Evolutionary conservation across 2,888 invertebrate species (phyloP).

Genomic region (Hydraecia micacea): DNA sequence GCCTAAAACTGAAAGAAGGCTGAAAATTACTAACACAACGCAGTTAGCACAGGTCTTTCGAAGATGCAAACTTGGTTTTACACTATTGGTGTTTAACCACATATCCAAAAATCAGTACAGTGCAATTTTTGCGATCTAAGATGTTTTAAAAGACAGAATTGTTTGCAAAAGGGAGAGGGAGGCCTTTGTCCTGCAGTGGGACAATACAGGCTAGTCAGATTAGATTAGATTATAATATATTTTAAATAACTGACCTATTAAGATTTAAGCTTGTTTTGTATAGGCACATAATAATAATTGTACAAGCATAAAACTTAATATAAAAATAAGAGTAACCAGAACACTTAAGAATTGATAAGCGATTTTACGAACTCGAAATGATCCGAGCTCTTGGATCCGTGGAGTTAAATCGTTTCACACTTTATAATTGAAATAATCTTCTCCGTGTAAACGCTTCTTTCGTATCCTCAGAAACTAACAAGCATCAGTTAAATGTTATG

Average conservation of each 20-base stretch:
- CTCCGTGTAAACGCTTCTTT: not conserved
- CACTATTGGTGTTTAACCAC: not conserved
- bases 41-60: not conserved
- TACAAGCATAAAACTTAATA: constrained; percentile 7
- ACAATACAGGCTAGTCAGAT: no score
- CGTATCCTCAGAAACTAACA: not conserved
- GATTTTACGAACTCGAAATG: not conserved
- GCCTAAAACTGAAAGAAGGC: no score
- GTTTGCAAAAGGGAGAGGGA: no score
- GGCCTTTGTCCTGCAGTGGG: no score
- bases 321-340: not conserved
- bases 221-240: not conserved
- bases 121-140: not conserved
- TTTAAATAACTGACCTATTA: not conserved
- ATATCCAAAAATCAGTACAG: not conserved
- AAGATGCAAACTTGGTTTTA: not conserved
- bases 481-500: not conserved
- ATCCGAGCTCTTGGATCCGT: not conserved
- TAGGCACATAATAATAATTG: not conserved
- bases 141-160: not conserved
- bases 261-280: not conserved
- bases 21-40: not conserved
- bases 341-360: not conserved
- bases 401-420: not conserved
- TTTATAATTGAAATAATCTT: not conserved